Evolutionary conservation across 37 sponge, comb jelly and placozoan genomes (phyloP), one percentile per base, ranked within the genome.

Genomic region (Hormiphora californensis): DNA sequence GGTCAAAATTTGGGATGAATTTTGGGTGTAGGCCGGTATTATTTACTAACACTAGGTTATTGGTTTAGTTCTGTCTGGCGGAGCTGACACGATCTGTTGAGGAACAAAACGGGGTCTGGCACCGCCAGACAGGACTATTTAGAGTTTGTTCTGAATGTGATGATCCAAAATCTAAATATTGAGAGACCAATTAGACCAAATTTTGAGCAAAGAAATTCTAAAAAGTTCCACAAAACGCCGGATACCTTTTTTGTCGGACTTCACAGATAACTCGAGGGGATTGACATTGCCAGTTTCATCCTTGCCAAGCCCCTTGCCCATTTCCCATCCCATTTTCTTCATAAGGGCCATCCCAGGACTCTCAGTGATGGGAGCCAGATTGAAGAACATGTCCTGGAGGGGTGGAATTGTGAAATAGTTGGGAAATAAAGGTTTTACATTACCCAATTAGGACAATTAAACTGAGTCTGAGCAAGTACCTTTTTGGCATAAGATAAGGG

Each of bases 301-400:
- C 78, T 89, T 94, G 0, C 98, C 98, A 7, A 97, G 87, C 21
- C 93, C 91, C 69, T 88, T 40, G 5, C 98, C 98, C 67, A 89
- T 88, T 27, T 88, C 39, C 98, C 98, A 97, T 23, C 98, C 98
- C 93, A 94, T 93, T 86, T 90, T 94, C 91, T 85, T 90, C 92
- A 97, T 30, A 91, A 97, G 87, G 63, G 87, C 89, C 63, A 90
- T 63, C 17, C 94, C 98, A 89, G 94, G 91, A 22, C 93, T 93
- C 89, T 88, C 87, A 43, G 69, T 55, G 9, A 97, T 90, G n/a
- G 94, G 98, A 27, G 90, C 87, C 62, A 97, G 86, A 69, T 85
- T 86, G 33, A 88, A 61, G 55, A 97, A 97, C 94, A 93, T 92
- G 54, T 93, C 88, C 95, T 94, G 88, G 1, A 54, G 51, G 51